These are phyloP conservation scores for Oryzias javanicus DNA, from an alignment of 2,113 vertebrate genomes.

Conservation along the genomic window DNA sequence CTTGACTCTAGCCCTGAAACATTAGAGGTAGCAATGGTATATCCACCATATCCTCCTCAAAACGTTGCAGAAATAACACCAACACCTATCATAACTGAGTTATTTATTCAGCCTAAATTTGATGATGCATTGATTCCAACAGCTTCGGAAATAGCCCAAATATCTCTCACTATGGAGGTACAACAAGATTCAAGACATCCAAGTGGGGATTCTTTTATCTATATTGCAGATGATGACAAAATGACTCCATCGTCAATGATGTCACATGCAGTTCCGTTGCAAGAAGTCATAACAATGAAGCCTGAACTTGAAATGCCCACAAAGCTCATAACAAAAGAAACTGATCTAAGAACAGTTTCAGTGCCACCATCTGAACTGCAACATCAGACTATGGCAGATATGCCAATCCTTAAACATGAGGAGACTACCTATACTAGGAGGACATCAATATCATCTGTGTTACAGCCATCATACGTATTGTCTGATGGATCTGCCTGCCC, in stretches of 20 bases:
- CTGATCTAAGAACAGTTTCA: conserved; percentile 15
- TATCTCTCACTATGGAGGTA: conserved; percentile 23
- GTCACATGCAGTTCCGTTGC: conserved; percentile 34
- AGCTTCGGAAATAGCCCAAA: conserved; percentile 12
- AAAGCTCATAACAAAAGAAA: conserved; percentile 28
- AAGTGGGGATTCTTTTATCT: conserved; percentile 15
- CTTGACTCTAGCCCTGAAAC: conserved; percentile 26
- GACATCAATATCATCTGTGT: conserved; percentile 55
- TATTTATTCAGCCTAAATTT: conserved; percentile 12
- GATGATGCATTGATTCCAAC: conserved; percentile 17
- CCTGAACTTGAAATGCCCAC: conserved; percentile 38
- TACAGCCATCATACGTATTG: conserved; percentile 43
- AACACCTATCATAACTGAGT: conserved; percentile 3
- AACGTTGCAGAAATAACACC: conserved; percentile 20
- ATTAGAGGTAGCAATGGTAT: conserved; percentile 28
- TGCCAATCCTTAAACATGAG: conserved; percentile 50
- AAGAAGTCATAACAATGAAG: conserved; percentile 41
- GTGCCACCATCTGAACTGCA: conserved; percentile 37
- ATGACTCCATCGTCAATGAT: conserved; percentile 29
- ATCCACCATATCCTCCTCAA: conserved; percentile 13
- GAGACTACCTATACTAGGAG: conserved; percentile 50
- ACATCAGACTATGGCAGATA: conserved; percentile 23
- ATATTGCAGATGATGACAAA: conserved; percentile 25
- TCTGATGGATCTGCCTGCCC: conserved; percentile 47
- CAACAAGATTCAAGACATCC: conserved; percentile 30